A percentile compares a stretch with the other conserved stretches of the same genome.
These are phyloP conservation scores for Bucorvus abyssinicus DNA, from an alignment of 2,797 vertebrate genomes.

Conservation along the genomic window DNA sequence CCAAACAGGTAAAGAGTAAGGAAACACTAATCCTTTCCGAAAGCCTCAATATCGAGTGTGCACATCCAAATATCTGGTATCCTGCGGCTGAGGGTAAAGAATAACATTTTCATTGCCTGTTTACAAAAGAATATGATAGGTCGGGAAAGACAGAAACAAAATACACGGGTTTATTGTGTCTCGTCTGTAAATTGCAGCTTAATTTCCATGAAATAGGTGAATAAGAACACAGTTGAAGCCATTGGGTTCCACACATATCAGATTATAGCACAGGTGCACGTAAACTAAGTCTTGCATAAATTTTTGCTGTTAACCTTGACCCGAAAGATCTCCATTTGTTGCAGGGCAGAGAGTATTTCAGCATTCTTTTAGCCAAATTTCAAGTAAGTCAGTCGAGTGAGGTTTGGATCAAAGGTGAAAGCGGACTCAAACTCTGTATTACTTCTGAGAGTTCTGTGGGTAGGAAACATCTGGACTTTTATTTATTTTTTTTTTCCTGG, in stretches of 20 bases:
- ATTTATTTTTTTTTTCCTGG: not conserved
- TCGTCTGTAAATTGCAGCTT: constrained; percentile 57
- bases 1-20: constrained; percentile 92
- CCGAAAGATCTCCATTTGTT: constrained; percentile 40
- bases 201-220: constrained; percentile 69
- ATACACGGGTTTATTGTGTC: constrained; percentile 52
- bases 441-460: not conserved
- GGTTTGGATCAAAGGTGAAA: constrained; percentile 10
- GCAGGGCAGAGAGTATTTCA: not conserved
- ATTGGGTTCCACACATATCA: constrained; percentile 68
- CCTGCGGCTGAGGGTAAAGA: constrained; percentile 10
- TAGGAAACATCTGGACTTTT: not conserved
- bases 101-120: constrained; percentile 57
- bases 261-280: constrained; percentile 75
- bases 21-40: constrained; percentile 64
- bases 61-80: constrained; percentile 57
- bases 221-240: constrained; percentile 61
- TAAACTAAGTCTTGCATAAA: constrained; percentile 66
- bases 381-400: constrained; percentile 15
- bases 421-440: not conserved
- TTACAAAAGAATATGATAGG: constrained; percentile 39
- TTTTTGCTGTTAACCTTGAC: constrained; percentile 63
- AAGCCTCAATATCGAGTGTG: constrained; percentile 52
- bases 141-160: constrained; percentile 53
- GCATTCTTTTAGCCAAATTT: constrained; percentile 52